Base-by-base conservation (phyloP, 2,113 vertebrate genomes). In the Heterocephalus glaber region DNA sequence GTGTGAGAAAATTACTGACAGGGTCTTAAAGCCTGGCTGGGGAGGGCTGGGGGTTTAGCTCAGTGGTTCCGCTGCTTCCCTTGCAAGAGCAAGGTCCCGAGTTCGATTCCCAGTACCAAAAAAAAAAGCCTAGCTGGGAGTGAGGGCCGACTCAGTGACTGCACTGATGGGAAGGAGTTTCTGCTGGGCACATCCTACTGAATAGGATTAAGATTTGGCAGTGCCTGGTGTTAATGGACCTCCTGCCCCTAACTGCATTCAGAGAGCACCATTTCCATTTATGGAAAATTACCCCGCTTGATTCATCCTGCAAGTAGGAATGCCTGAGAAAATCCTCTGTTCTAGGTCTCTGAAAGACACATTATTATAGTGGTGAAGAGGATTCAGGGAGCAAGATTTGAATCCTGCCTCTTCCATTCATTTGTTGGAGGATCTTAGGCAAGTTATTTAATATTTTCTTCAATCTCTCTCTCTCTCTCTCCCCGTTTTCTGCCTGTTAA, bases 1-100 rank as follows among this genome's bases (percentile, higher is more conserved):
- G 22, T 80, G 44, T 84, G 91, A 95, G 77, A 83, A 95, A 96
- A 95, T 88, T 47, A 63, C 7, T 17, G 61, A 74, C 58, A 60
- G 52, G 35, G 38, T 28, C 49, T 44, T 66, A 11, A 80, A 89
- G 22, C 2, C 61, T 10, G 22, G 17, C 17, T 38, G 33, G 11
- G 49, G n/a, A n/a, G n/a, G n/a, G n/a, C n/a, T n/a, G n/a, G n/a
- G n/a, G n/a, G n/a, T n/a, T n/a, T n/a, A n/a, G n/a, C n/a, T n/a
- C n/a, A n/a, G n/a, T n/a, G n/a, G n/a, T n/a, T n/a, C n/a, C n/a
- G n/a, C n/a, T n/a, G n/a, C n/a, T n/a, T n/a, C n/a, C n/a, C n/a
- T n/a, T n/a, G n/a, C n/a, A n/a, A n/a, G n/a, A n/a, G n/a, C n/a
- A n/a, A n/a, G n/a, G n/a, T n/a, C n/a, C n/a, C n/a, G n/a, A n/a